Percentiles rank a stretch among this genome's conserved stretches.
These are phyloP conservation scores for Dioctria linearis DNA, from an alignment of 2,888 invertebrate species.

Conservation along the genomic window DNA sequence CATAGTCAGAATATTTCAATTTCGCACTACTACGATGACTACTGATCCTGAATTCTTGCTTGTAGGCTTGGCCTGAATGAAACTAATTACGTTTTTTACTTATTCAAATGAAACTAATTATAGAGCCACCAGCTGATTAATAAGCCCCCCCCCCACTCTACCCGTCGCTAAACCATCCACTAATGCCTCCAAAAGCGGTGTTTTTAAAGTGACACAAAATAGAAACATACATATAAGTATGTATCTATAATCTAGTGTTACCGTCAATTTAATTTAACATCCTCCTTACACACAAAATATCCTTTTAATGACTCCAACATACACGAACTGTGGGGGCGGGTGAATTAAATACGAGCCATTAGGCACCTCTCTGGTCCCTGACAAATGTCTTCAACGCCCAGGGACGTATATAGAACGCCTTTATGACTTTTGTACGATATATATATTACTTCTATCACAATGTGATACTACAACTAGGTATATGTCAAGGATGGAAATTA, in stretches of 20 bases:
- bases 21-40: not conserved
- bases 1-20: not conserved
- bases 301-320: constrained; percentile 16
- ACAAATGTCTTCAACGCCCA: constrained; percentile 35
- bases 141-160: not conserved
- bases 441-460: not conserved
- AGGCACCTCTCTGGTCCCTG: constrained; percentile 9
- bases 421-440: constrained; percentile 26
- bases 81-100: constrained; percentile 26
- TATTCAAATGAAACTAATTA: constrained; percentile 46
- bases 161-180: no score
- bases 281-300: not conserved
- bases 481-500: constrained; percentile 26
- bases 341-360: constrained; percentile 34
- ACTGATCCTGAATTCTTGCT: not conserved
- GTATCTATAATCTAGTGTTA: not conserved
- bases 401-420: constrained; percentile 5
- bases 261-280: constrained; percentile 1
- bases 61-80: not conserved
- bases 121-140: constrained; percentile 37
- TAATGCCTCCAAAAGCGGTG: no score
- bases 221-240: no score
- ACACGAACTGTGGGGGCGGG: not conserved
- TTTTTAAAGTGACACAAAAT: no score
- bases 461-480: not conserved